phyloP scores from a whole-genome alignment of 2,113 vertebrate species.

The Crotalus tigris region DNA sequence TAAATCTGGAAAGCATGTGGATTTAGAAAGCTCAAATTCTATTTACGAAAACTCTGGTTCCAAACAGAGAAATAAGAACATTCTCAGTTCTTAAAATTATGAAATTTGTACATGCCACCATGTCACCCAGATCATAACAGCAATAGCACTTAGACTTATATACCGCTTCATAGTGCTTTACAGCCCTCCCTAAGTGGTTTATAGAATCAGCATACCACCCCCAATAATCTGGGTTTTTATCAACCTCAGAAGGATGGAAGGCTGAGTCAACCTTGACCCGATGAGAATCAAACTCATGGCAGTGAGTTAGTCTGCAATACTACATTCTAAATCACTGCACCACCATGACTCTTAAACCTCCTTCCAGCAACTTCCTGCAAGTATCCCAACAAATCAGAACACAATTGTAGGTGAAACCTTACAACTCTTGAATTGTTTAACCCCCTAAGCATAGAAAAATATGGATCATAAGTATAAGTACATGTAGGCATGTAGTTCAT shows the following conservation, averaged over 20 bases:
- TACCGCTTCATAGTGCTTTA: no score
- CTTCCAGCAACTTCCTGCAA: not conserved
- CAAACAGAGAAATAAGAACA: not conserved
- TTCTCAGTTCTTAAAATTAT: not conserved
- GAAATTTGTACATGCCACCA: not conserved
- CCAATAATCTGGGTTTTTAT: no score
- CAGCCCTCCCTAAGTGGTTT: no score
- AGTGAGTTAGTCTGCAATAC: not conserved
- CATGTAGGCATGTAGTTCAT: not conserved
- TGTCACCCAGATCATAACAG: not conserved
- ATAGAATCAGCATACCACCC: no score
- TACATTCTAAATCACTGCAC: no score
- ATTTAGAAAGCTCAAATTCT: not conserved
- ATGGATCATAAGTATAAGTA: not conserved
- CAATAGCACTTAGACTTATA: no score
- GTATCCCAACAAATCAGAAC: not conserved
- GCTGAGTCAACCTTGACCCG: no score
- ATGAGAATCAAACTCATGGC: no score
- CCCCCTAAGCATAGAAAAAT: accelerated
- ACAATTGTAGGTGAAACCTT: not conserved
- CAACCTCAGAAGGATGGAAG: no score
- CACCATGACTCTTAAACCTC: not conserved
- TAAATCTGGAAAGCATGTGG: not conserved
- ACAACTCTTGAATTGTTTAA: not conserved
- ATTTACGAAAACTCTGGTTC: not conserved